Conservation (phyloP, 1,140 invertebrate species). For the Nasonia longicornis region DNA sequence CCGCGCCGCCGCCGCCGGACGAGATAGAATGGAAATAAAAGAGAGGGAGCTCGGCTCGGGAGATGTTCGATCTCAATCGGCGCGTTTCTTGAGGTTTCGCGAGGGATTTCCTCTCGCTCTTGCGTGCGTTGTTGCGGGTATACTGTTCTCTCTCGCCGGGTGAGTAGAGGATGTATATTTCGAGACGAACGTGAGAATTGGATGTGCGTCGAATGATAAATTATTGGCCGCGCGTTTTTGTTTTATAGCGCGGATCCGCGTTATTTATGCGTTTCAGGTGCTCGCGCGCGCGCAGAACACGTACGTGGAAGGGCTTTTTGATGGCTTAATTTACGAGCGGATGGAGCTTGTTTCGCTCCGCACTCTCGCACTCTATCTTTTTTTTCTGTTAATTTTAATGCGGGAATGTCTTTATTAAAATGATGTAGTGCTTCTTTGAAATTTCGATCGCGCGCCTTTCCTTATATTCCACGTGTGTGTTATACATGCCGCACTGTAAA, state of each 20-base stretch:
- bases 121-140: neutral
- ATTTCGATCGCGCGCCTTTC: neutral
- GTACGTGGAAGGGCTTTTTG: constrained; percentile 44
- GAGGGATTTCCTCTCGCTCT: neutral
- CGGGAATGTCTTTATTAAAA: constrained; percentile 43
- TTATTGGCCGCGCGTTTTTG: constrained; percentile 42
- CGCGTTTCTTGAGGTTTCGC: neutral
- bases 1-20: neutral
- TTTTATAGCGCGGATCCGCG: constrained; percentile 44
- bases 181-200: constrained; percentile 45
- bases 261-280: constrained; percentile 45
- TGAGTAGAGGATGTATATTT: neutral
- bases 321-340: constrained; percentile 45
- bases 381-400: constrained; percentile 41
- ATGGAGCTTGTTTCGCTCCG: constrained; percentile 12
- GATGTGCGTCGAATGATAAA: constrained; percentile 47
- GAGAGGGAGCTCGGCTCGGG: neutral
- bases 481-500: neutral
- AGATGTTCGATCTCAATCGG: constrained; percentile 35
- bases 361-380: neutral
- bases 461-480: neutral
- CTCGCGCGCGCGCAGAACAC: neutral
- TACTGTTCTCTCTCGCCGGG: neutral
- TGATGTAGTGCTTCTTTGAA: constrained; percentile 30
- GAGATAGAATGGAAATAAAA: constrained; percentile 11